phyloP scores from a whole-genome alignment of 35 echinoderm and acorn worm genomes.

The Ptychodera flava region DNA sequence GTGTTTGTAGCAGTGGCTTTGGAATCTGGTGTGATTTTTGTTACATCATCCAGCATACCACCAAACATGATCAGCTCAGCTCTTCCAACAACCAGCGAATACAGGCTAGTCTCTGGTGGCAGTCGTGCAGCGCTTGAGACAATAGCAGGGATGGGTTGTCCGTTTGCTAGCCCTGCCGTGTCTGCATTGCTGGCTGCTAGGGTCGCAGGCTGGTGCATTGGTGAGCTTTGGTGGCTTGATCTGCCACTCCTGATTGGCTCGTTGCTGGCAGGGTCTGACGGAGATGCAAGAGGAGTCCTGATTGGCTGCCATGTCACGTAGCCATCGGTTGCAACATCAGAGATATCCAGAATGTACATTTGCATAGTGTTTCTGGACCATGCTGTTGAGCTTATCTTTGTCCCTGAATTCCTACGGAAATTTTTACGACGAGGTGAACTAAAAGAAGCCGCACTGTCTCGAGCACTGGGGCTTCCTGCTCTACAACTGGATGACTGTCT shows the following conservation, averaged over 20 bases:
- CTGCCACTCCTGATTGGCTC: background rate
- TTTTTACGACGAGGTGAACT: background rate
- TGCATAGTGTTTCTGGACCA: background rate
- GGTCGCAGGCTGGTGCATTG: background rate
- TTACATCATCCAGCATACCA: background rate
- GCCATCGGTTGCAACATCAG: background rate
- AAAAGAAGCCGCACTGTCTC: background rate
- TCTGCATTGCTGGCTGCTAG: background rate
- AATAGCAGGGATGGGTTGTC: background rate
- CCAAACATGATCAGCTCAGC: background rate
- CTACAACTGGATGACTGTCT: background rate
- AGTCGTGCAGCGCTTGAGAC: background rate
- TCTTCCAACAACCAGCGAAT: background rate
- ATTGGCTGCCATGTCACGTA: background rate
- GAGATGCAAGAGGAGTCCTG: background rate
- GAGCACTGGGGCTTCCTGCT: background rate
- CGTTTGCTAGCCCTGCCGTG: background rate
- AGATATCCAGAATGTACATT: background rate
- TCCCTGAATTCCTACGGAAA: background rate
- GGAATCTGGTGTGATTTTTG: background rate
- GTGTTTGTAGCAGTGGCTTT: background rate
- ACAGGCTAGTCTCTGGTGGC: background rate
- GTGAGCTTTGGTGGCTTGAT: background rate
- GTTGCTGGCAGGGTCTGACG: background rate
- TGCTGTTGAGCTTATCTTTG: background rate